Evolutionary conservation across 1,140 invertebrate species (phyloP), one percentile per base, ranked within the genome.

Genomic region (Aphaenogaster floridana): DNA sequence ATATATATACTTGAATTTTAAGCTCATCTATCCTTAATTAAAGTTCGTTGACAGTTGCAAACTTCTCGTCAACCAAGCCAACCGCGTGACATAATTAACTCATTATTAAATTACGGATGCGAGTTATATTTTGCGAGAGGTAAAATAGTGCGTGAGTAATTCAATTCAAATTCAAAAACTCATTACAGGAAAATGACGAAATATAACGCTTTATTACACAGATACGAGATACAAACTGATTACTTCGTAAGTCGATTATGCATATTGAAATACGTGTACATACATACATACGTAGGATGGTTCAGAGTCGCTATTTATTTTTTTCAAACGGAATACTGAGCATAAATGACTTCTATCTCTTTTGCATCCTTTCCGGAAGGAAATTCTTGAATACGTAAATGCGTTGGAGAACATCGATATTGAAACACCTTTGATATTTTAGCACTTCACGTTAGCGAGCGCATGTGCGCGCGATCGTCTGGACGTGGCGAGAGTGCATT

Each of bases 121-220:
- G 28, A 83, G 57, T 74, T 84, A 84, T 76, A 76, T 74, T 74
- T 61, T 48, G 69, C 34, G 28, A 76, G n/a, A 11, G 3, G 9
- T 13, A 54, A 54, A 81, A 21, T 21, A 21, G 28, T n/a, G 28
- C 42, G 36, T 21, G 34, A 50, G 7, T 50, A 61, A 84, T 76
- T 76, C 54, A 42, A n/a, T 39, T 28, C n/a, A 8, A 1, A 39
- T 36, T n/a, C 42, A 39, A 48, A 74, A 50, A 42, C 69, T 74
- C 69, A 48, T 74, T 76, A 50, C 5, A 15, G 36, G 54, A 15
- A 48, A 57, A 71, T 54, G 15, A 42, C n/a, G n/a, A 45, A 54
- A 42, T 34, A n/a, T 28, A 54, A 57, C 61, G 66, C 21, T 81
- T 59, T 17, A 54, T 71, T 57, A 71, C 9, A 34, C 21, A 17